Evolutionary conservation across 2,113 vertebrate genomes (phyloP).

Genomic region (sheep (Ovis aries)): DNA sequence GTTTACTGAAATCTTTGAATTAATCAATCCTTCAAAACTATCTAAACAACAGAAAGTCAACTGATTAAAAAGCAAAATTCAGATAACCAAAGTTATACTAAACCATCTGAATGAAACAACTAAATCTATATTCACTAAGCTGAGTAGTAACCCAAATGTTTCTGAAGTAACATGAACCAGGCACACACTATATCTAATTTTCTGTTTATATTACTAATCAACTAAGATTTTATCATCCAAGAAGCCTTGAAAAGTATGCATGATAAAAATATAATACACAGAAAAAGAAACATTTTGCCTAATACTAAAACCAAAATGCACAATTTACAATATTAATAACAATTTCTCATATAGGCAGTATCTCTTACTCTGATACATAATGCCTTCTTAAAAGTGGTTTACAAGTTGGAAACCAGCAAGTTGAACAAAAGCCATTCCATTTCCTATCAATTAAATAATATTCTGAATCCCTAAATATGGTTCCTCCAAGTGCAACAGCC

Average conservation of each 20-base stretch:
- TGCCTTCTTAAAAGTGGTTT: not conserved
- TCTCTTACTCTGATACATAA: not conserved
- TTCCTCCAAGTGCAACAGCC: not conserved
- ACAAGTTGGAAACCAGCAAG: not conserved
- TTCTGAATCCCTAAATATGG: not conserved
- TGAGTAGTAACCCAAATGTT: not conserved
- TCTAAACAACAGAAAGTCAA: not conserved
- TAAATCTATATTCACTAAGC: conserved; percentile 2
- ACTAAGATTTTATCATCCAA: conserved; percentile 32
- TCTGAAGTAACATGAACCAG: not conserved
- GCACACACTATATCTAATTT: conserved; percentile 16
- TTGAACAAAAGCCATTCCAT: not conserved
- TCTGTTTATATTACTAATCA: conserved; percentile 24
- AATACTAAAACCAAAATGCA: not conserved
- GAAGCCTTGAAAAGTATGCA: conserved; percentile 13
- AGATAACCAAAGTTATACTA: not conserved
- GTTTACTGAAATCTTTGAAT: not conserved
- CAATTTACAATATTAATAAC: not conserved
- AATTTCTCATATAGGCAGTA: not conserved
- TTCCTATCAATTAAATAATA: not conserved
- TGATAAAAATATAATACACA: not conserved
- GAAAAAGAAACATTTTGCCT: not conserved
- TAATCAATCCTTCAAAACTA: not conserved
- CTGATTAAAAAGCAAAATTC: not conserved
- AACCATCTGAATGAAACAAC: conserved; percentile 9